phyloP scores from a whole-genome alignment of 2,888 invertebrate species.

The Mechanitis mazaeus region DNA sequence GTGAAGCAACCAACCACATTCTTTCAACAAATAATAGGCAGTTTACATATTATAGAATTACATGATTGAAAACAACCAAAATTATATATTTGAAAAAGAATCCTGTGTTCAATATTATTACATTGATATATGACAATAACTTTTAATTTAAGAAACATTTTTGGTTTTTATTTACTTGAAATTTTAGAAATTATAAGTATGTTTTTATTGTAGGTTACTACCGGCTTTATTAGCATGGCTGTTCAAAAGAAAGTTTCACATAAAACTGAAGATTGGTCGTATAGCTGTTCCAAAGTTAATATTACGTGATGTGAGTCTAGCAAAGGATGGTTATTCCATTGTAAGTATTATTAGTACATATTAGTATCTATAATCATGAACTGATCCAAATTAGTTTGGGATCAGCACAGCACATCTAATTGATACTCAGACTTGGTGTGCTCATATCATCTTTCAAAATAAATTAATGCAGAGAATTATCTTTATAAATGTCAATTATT shows the following conservation, averaged over 20 bases:
- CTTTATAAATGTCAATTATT: too few species aligned
- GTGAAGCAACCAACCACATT: too few species aligned
- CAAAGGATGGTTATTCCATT: constrained; percentile 86
- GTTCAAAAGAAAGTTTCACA: constrained; percentile 86
- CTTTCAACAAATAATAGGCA: too few species aligned
- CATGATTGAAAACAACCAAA: too few species aligned
- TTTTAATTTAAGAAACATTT: background rate
- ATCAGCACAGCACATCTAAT: background rate
- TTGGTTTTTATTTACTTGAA: background rate
- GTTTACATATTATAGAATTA: too few species aligned
- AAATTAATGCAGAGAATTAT: too few species aligned
- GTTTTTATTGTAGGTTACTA: constrained; percentile 78
- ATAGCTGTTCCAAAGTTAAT: constrained; percentile 88
- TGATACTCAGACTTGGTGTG: too few species aligned
- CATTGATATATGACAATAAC: too few species aligned
- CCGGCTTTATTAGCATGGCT: constrained; percentile 87
- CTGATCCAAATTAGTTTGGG: background rate
- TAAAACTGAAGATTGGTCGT: constrained; percentile 86
- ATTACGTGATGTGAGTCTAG: constrained; percentile 86
- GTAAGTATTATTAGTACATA: constrained; percentile 65
- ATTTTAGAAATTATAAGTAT: background rate
- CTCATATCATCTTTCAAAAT: too few species aligned
- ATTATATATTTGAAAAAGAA: too few species aligned
- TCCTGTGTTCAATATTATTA: too few species aligned
- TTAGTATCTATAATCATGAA: background rate